phyloP scores from a whole-genome alignment of 2,888 invertebrate genomes.

The Scrobipalpa costella region DNA sequence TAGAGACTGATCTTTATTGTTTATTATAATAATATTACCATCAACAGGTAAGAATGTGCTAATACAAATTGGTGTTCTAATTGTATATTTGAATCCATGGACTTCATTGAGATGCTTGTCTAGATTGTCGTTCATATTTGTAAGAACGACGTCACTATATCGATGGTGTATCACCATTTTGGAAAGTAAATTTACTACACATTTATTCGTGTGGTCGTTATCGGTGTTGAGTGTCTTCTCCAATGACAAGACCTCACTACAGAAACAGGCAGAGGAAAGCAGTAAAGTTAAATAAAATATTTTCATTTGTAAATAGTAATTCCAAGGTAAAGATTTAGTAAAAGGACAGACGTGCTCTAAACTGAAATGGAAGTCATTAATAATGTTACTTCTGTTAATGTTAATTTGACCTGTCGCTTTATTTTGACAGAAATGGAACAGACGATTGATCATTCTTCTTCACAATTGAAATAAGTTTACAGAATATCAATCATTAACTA shows the following conservation, averaged over 20 bases:
- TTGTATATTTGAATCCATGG: not conserved
- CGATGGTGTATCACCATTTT: not conserved
- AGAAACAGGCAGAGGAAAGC: not conserved
- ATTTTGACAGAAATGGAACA: not conserved
- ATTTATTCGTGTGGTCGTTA: not conserved
- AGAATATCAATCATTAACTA: no score
- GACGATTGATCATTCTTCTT: no score
- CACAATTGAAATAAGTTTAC: no score
- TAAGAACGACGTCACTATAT: slow-evolving; percentile 5
- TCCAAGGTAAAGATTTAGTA: not conserved
- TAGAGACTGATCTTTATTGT: not conserved
- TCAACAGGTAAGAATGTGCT: not conserved
- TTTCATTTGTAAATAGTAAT: not conserved
- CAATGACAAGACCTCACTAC: not conserved
- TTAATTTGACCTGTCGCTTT: not conserved
- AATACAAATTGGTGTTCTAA: not conserved
- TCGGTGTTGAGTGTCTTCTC: not conserved
- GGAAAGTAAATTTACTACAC: not conserved
- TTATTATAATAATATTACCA: not conserved
- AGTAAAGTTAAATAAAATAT: not conserved
- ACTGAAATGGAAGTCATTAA: not conserved
- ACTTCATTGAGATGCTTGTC: not conserved
- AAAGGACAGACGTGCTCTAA: not conserved
- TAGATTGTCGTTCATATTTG: not conserved
- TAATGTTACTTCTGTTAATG: no score